These are phyloP conservation scores for Arctocebus calabarensis DNA, from an alignment of 2,797 vertebrate species.

Conservation along the genomic window DNA sequence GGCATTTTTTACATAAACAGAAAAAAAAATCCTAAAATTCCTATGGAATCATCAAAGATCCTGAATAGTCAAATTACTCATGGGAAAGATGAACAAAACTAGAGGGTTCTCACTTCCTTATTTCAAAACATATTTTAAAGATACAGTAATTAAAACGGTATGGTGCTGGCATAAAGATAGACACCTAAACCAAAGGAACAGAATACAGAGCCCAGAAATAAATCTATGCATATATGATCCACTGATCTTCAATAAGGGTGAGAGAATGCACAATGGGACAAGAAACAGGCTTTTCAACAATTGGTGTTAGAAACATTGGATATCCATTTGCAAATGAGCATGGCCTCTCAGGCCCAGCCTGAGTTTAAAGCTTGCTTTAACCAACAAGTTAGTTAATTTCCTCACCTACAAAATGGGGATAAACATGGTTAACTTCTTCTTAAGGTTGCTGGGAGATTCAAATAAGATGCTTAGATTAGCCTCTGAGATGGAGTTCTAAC, in stretches of 20 bases:
- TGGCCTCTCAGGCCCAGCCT: background rate
- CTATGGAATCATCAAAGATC: background rate
- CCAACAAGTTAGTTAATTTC: background rate
- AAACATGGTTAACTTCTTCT: background rate
- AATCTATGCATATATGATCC: background rate
- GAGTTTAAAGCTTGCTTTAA: background rate
- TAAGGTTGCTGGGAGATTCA: background rate
- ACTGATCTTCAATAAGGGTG: background rate
- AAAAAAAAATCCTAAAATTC: background rate
- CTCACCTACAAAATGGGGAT: conserved; percentile 13
- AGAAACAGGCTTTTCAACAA: background rate
- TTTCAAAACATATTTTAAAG: conserved; percentile 51
- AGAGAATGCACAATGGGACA: background rate
- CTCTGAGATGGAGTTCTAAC: background rate
- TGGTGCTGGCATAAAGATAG: background rate
- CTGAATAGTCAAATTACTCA: background rate
- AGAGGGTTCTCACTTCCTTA: background rate
- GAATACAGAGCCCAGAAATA: conserved; percentile 10
- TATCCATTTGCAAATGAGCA: background rate
- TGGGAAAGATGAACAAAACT: conserved; percentile 41
- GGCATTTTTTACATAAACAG: background rate
- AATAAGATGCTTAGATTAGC: background rate
- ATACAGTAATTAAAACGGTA: conserved; percentile 1
- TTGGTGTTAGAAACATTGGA: background rate
- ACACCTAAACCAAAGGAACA: background rate